A percentile compares a stretch with the other conserved stretches of the same genome.
Evolutionary conservation across 2,888 invertebrate genomes (phyloP).

Genomic region (Globia sparganii): DNA sequence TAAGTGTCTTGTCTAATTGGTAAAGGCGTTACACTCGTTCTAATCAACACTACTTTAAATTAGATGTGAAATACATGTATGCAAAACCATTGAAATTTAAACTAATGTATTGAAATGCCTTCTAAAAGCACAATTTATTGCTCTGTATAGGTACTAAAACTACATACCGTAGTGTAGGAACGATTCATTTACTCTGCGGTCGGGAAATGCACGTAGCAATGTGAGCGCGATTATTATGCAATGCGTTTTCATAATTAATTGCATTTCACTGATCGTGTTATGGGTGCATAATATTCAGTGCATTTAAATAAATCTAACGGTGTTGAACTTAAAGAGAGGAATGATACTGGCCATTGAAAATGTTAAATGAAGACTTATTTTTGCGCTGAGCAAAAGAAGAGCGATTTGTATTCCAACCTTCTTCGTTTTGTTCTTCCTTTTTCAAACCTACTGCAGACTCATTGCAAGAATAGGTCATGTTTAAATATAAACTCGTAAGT

Average conservation of each 20-base stretch:
- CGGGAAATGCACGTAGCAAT: constrained; percentile 67
- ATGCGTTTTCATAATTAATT: constrained; percentile 76
- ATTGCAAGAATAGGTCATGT: constrained; percentile 22
- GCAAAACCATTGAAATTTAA: constrained; percentile 8
- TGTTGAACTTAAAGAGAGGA: background rate
- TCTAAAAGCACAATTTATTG: constrained; percentile 29
- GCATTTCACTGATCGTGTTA: constrained; percentile 68
- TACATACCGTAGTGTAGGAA: constrained; percentile 65
- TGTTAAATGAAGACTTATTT: background rate
- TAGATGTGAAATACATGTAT: background rate
- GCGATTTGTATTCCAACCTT: background rate
- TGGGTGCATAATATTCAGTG: constrained; percentile 35
- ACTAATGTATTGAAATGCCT: constrained; percentile 24
- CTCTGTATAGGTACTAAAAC: constrained; percentile 67
- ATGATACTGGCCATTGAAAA: background rate
- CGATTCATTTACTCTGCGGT: constrained; percentile 80
- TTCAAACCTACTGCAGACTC: constrained; percentile 25
- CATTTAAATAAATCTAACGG: constrained; percentile 30
- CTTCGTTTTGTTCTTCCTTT: background rate
- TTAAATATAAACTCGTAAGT: constrained; percentile 50
- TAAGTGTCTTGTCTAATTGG: background rate
- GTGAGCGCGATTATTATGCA: constrained; percentile 60
- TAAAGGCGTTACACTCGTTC: background rate
- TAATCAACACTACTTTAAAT: constrained; percentile 10
- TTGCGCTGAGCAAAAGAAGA: background rate